Evolutionary conservation across 2,888 invertebrate genomes (phyloP).

Genomic region (Andrena haemorrhoa): DNA sequence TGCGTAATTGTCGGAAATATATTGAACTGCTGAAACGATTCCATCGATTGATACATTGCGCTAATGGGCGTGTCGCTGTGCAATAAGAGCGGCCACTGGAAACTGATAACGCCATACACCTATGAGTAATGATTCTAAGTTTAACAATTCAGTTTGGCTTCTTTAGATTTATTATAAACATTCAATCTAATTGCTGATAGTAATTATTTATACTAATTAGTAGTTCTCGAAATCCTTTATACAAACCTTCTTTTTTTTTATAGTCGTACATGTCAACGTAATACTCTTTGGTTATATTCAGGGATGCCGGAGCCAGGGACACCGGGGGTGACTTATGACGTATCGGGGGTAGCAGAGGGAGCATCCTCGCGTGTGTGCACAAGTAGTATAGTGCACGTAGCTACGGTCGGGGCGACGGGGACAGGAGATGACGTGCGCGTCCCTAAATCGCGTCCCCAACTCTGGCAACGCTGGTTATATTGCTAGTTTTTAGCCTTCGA

Average conservation of each 20-base stretch:
- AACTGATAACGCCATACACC: slow-evolving; percentile 61
- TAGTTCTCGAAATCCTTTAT: slow-evolving; percentile 73
- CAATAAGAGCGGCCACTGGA: slow-evolving; percentile 36
- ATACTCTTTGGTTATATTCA: slow-evolving; percentile 50
- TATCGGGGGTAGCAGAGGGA: no score
- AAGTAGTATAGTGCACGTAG: no score
- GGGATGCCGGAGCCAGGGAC: no score
- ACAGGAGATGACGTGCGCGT: no score
- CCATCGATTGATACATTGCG: slow-evolving; percentile 4
- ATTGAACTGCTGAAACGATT: slow-evolving; percentile 17
- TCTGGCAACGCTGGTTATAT: slow-evolving; percentile 37
- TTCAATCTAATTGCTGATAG: slow-evolving; percentile 78
- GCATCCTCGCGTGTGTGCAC: no score
- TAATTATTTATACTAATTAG: slow-evolving; percentile 76
- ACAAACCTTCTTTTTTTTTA: slow-evolving; percentile 68
- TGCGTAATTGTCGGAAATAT: slow-evolving; percentile 2
- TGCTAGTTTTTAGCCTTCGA: slow-evolving; percentile 22
- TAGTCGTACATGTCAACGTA: slow-evolving; percentile 62
- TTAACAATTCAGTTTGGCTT: slow-evolving; percentile 83
- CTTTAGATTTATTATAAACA: slow-evolving; percentile 79
- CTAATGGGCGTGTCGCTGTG: slow-evolving; percentile 18
- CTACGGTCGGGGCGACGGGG: no score
- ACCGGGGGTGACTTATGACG: no score
- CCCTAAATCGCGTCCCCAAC: no score
- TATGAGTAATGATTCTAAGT: slow-evolving; percentile 78